These are phyloP conservation scores for Perdix hodgsoniae DNA, from an alignment of 2,797 vertebrate species.

Conservation along the genomic window DNA sequence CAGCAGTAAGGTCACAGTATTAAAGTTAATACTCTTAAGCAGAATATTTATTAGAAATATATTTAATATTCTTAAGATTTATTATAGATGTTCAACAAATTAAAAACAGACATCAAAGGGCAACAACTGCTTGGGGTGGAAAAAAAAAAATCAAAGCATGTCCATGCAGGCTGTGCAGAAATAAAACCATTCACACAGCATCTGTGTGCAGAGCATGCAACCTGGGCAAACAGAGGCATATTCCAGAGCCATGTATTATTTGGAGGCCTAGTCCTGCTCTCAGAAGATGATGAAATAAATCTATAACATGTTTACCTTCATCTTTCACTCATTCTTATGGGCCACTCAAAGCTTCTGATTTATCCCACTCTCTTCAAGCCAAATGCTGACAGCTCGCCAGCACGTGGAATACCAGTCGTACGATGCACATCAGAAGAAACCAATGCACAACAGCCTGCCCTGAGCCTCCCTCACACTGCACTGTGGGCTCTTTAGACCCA, in stretches of 20 bases:
- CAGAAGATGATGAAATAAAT: background rate
- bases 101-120: background rate
- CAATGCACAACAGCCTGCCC: conserved; percentile 5
- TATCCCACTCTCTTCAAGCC: conserved; percentile 7
- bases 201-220: background rate
- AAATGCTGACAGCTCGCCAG: background rate
- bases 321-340: conserved; percentile 10
- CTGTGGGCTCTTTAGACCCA: background rate
- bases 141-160: background rate
- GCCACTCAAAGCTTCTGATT: background rate
- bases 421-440: accelerated
- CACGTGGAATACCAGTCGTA: background rate
- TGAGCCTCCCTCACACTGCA: background rate
- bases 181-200: background rate
- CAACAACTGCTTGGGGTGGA: background rate
- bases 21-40: background rate
- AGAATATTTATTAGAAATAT: background rate
- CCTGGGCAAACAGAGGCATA: background rate
- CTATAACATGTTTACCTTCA: conserved; percentile 33
- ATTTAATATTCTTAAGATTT: background rate
- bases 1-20: background rate
- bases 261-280: background rate
- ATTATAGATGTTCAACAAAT: background rate
- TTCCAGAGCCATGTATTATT: background rate
- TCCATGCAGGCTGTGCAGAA: background rate